These are phyloP conservation scores for Brachylomia viminalis DNA, from an alignment of 2,888 invertebrate genomes.

Conservation along the genomic window DNA sequence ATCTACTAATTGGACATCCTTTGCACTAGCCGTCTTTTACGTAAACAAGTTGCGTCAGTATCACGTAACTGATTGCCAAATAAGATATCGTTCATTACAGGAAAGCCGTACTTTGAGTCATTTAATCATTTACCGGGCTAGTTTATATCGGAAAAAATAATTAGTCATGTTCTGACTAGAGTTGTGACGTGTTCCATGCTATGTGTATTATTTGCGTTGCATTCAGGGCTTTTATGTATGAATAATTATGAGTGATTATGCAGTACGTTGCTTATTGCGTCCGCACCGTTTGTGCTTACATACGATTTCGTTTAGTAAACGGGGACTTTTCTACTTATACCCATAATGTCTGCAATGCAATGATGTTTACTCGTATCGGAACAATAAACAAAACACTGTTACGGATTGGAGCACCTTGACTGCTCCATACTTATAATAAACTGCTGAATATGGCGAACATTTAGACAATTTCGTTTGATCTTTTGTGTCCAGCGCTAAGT, in stretches of 20 bases:
- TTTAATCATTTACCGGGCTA: slow-evolving; percentile 29
- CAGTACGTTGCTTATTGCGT: slow-evolving; percentile 13
- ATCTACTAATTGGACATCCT: slow-evolving; percentile 6
- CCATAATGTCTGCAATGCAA: not conserved
- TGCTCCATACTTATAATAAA: not conserved
- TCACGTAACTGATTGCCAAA: slow-evolving; percentile 2
- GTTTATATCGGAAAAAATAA: slow-evolving; percentile 17
- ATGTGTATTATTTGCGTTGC: slow-evolving; percentile 39
- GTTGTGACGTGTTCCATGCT: slow-evolving; percentile 39
- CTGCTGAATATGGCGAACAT: not conserved
- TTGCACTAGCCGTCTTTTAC: not conserved
- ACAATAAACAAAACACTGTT: slow-evolving; percentile 6
- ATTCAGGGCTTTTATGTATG: slow-evolving; percentile 46
- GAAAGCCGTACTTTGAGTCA: slow-evolving; percentile 7
- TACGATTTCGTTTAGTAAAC: slow-evolving; percentile 17
- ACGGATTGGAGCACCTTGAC: not conserved
- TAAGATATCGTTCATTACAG: not conserved
- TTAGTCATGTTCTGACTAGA: slow-evolving; percentile 50
- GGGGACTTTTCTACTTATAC: slow-evolving; percentile 12
- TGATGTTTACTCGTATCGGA: slow-evolving; percentile 1
- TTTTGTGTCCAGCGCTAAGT: not conserved
- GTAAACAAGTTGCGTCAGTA: not conserved
- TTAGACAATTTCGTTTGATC: not conserved
- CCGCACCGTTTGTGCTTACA: slow-evolving; percentile 9
- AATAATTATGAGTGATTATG: slow-evolving; percentile 31